Conservation (phyloP, 2,797 vertebrate genomes). For the Platalea minor region DNA sequence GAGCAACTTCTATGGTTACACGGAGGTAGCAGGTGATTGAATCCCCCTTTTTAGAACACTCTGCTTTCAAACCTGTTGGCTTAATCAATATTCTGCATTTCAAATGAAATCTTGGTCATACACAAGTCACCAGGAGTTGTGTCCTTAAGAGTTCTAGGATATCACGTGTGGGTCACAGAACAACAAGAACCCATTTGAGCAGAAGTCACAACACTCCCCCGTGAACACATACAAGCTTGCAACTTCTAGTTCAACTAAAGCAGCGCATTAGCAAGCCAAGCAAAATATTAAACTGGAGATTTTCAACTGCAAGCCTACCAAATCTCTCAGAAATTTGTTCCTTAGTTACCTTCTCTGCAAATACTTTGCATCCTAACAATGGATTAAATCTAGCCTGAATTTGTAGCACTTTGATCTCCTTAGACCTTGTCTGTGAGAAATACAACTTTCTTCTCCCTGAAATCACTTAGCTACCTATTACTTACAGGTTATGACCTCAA, state of each 20-base stretch:
- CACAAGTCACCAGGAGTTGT: not conserved
- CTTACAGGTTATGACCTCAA: not conserved
- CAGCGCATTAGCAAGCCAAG: not conserved
- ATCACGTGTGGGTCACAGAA: fast-evolving
- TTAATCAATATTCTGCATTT: not conserved
- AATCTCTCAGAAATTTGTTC: not conserved
- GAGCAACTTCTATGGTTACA: not conserved
- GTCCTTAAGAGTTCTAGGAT: not conserved
- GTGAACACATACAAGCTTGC: fast-evolving
- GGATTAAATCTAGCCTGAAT: not conserved
- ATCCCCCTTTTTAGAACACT: not conserved
- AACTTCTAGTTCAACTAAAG: not conserved
- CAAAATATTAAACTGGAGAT: not conserved
- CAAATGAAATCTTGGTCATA: not conserved
- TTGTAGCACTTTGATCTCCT: not conserved
- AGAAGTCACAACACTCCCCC: not conserved
- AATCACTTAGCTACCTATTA: not conserved
- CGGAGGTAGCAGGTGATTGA: not conserved
- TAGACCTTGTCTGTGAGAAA: not conserved
- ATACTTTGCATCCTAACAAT: not conserved
- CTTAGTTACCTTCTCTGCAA: not conserved
- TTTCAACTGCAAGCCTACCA: not conserved
- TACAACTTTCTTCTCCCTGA: not conserved
- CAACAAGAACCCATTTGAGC: not conserved
- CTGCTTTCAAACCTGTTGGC: not conserved